Evolutionary conservation across 2,888 invertebrate genomes (phyloP).

Genomic region (Pammene fasciana): DNA sequence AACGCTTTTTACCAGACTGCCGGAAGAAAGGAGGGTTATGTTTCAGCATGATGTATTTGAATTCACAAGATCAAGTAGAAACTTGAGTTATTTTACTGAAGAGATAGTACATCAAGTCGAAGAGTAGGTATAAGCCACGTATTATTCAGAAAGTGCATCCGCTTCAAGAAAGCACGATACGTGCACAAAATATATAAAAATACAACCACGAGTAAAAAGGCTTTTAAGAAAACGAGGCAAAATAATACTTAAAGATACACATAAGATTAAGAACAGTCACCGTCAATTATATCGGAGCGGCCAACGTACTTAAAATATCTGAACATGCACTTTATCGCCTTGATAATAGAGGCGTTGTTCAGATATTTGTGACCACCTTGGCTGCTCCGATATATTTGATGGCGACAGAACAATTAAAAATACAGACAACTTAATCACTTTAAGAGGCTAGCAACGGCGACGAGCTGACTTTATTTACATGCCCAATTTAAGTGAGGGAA

Average conservation of each 20-base stretch:
- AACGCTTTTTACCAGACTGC: too few relatives aligned
- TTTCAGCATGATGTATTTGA: too few relatives aligned
- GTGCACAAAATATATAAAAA: not conserved
- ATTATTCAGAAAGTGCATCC: not conserved
- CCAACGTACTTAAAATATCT: too few relatives aligned
- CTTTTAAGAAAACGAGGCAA: not conserved
- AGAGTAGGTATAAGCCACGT: not conserved
- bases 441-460: constrained; percentile 21
- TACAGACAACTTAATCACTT: constrained; percentile 24
- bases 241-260: not conserved
- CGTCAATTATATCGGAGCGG: too few relatives aligned
- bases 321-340: too few relatives aligned
- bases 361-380: too few relatives aligned
- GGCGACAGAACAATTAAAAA: constrained; percentile 30
- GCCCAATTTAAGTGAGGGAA: constrained; percentile 42
- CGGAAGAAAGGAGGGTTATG: too few relatives aligned
- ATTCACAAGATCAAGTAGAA: too few relatives aligned
- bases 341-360: too few relatives aligned
- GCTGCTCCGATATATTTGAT: too few relatives aligned
- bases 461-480: constrained; percentile 36
- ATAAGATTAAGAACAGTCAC: constrained; percentile 7
- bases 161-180: not conserved
- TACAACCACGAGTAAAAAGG: not conserved
- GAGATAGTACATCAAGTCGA: not conserved
- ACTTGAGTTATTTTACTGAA: too few relatives aligned